A percentile compares a stretch with the other conserved stretches of the same genome.
phyloP scores from a whole-genome alignment of 2,113 vertebrate species.

The Ptilonorhynchus violaceus region DNA sequence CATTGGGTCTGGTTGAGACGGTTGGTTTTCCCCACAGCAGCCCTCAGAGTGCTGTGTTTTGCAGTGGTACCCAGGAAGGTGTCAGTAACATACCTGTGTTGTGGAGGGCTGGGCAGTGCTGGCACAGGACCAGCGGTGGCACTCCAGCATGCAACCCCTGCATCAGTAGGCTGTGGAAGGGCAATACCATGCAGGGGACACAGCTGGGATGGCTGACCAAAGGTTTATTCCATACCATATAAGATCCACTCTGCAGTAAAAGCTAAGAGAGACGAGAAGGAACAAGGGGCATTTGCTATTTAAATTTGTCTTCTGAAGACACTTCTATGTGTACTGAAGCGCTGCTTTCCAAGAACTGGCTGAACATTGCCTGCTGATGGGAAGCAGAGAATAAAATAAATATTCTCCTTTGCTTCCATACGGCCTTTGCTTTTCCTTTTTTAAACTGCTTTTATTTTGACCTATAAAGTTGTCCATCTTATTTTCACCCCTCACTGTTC shows the following conservation, averaged over 20 bases:
- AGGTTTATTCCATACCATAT: not conserved
- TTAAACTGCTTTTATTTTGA: not conserved
- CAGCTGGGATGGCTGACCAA: not conserved
- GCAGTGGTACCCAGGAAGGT: not conserved
- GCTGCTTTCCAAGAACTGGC: not conserved
- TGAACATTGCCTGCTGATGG: not conserved
- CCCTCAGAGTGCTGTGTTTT: not conserved
- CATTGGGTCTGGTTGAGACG: not conserved
- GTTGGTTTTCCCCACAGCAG: not conserved
- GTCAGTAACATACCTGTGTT: not conserved
- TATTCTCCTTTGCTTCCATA: not conserved
- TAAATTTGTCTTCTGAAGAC: not conserved
- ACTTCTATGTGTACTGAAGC: accelerated
- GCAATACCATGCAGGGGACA: not conserved
- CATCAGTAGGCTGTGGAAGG: no score
- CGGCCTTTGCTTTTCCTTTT: not conserved
- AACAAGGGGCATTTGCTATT: not conserved
- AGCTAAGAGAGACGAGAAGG: not conserved
- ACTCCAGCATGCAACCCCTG: no score
- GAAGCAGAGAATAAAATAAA: not conserved
- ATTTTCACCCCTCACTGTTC: not conserved
- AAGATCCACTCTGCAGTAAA: not conserved
- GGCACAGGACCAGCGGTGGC: not conserved
- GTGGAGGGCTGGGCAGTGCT: not conserved
- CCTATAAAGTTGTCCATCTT: not conserved